Percentiles rank a stretch among this genome's conserved stretches.
These are phyloP conservation scores for Casuarius casuarius DNA, from an alignment of 2,113 vertebrate genomes.

Conservation along the genomic window DNA sequence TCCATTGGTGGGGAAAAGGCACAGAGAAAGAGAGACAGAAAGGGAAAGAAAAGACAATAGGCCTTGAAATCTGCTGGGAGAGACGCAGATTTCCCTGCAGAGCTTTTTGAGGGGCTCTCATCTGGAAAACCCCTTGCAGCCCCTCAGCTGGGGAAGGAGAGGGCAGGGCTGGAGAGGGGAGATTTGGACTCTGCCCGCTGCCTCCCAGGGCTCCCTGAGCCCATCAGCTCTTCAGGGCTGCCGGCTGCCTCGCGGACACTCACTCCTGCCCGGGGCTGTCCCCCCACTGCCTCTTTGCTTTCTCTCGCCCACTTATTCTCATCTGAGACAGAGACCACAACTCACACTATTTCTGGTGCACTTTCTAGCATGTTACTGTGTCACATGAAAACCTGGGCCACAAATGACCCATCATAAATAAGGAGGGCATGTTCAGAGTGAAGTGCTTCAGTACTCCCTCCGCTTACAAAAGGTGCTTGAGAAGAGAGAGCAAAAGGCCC, in stretches of 20 bases:
- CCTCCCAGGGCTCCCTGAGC: not conserved
- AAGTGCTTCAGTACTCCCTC: not conserved
- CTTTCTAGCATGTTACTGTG: not conserved
- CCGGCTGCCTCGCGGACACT: fast-evolving
- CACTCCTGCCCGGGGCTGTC: not conserved
- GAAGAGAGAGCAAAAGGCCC: not conserved
- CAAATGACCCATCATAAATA: not conserved
- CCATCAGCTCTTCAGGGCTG: not conserved
- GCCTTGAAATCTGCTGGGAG: not conserved
- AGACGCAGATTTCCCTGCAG: not conserved
- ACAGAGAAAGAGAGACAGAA: not conserved
- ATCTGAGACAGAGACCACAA: not conserved
- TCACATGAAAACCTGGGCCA: not conserved
- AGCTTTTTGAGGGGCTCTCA: not conserved
- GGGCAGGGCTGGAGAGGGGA: not conserved
- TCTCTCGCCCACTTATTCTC: not conserved
- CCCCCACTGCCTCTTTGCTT: not conserved
- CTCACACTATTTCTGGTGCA: not conserved
- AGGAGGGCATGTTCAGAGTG: not conserved
- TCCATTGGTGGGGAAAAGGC: not conserved
- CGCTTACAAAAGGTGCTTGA: not conserved
- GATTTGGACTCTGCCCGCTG: not conserved
- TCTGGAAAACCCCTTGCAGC: not conserved
- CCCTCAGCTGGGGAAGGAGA: not conserved
- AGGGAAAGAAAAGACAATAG: not conserved